Conservation (phyloP, 2,888 invertebrate species). For the Drosophila macrospina region DNA sequence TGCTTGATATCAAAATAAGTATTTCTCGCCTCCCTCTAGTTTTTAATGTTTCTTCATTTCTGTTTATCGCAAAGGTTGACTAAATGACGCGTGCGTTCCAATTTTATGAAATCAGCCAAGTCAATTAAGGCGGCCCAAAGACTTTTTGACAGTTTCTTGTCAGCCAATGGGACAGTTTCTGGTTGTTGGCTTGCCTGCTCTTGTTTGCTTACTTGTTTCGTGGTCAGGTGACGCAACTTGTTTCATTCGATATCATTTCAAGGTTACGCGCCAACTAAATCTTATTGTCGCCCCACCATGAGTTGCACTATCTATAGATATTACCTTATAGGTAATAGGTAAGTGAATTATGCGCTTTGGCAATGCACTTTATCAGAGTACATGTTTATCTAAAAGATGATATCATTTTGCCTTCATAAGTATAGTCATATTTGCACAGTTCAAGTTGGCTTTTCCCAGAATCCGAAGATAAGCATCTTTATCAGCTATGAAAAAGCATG, state of each 20-base stretch:
- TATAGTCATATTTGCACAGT: slow-evolving; percentile 16
- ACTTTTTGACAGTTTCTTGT: slow-evolving; percentile 64
- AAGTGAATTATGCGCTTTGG: not conserved
- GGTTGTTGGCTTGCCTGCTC: slow-evolving; percentile 14
- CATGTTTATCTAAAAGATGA: not conserved
- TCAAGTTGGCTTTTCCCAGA: not conserved
- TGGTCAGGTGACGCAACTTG: slow-evolving; percentile 64
- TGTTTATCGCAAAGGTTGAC: slow-evolving; percentile 57
- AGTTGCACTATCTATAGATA: slow-evolving; percentile 48
- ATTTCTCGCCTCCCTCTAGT: slow-evolving; percentile 14
- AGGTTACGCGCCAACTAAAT: slow-evolving; percentile 51
- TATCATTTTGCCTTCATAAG: slow-evolving; percentile 1
- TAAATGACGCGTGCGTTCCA: slow-evolving; percentile 58
- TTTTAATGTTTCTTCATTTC: slow-evolving; percentile 16
- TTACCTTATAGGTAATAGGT: not conserved
- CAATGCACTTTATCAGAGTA: slow-evolving; percentile 9
- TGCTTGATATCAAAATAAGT: slow-evolving; percentile 42
- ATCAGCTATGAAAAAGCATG: slow-evolving; percentile 29
- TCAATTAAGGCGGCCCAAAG: slow-evolving; percentile 58
- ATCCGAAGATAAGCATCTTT: slow-evolving; percentile 31
- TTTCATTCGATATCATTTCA: slow-evolving; percentile 47
- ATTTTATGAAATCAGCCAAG: slow-evolving; percentile 57
- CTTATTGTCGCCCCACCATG: slow-evolving; percentile 28
- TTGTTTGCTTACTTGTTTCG: slow-evolving; percentile 18
- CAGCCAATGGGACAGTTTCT: slow-evolving; percentile 36